Conservation (phyloP, 2,113 vertebrate species). For the Trinectes maculatus region DNA sequence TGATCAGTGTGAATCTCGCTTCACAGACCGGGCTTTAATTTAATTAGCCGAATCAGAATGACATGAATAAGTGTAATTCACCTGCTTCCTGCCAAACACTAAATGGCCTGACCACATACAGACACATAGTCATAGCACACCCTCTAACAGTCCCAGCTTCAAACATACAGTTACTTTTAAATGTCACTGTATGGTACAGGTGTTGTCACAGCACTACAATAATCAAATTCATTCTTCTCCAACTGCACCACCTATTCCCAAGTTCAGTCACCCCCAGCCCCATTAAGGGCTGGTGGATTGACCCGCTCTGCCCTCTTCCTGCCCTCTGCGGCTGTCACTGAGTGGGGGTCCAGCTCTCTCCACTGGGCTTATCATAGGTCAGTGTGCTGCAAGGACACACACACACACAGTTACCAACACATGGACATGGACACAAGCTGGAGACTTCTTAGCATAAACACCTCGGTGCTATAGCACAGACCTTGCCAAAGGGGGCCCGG, state of each 20-base stretch:
- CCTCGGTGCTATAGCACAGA: constrained; percentile 56
- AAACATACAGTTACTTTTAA: constrained; percentile 2
- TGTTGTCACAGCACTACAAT: constrained; percentile 23
- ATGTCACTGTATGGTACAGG: too few species aligned
- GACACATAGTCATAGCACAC: neutral
- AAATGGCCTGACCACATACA: constrained; percentile 79
- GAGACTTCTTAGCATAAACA: constrained; percentile 75
- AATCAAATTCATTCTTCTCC: constrained; percentile 27
- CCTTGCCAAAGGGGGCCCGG: constrained; percentile 68
- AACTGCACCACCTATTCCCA: neutral
- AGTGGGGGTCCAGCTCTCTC: constrained; percentile 86
- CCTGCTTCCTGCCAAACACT: constrained; percentile 85
- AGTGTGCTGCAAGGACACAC: constrained; percentile 85
- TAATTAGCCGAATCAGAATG: too few species aligned
- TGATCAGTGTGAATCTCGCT: neutral
- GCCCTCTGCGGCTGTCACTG: constrained; percentile 91
- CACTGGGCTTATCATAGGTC: constrained; percentile 92
- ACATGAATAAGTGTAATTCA: too few species aligned
- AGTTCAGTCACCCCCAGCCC: constrained; percentile 35
- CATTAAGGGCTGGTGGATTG: constrained; percentile 41
- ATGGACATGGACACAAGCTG: constrained; percentile 40
- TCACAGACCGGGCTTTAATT: too few species aligned
- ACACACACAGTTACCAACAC: constrained; percentile 19
- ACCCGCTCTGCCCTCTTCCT: constrained; percentile 87
- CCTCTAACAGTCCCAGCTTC: neutral